Base-by-base conservation (phyloP, 2,888 invertebrate genomes). In the Aproaerema taeniolella region DNA sequence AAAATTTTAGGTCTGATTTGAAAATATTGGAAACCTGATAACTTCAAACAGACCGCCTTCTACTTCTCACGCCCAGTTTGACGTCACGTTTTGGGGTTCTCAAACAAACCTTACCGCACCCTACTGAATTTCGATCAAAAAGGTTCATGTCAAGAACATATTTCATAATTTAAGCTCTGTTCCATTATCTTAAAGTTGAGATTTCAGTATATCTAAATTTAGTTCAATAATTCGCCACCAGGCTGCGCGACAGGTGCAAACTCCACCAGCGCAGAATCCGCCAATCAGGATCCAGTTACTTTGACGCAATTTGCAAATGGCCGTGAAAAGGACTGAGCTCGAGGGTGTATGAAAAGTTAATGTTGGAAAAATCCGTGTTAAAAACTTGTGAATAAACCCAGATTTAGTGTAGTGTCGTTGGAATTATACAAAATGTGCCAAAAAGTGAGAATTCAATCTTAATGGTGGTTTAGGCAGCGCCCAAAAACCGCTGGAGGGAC, bases 271-370 rank as follows among this genome's bases (percentile, higher is more conserved):
- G 76, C 73, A 73, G 65, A 67, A 65, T 60, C 59, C 55, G 68
- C 87, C 87, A 87, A 87, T 87, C 77, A 74, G 62, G 64, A 66
- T 67, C 53, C 61, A 73, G 73, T 67, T 72, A 76, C 72, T 87
- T 87, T 86, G 86, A 85, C 85, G 86, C 86, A 87, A 87, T 87
- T 87, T 87, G 87, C 87, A 87, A 87, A 87, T 87, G 87, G 87
- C 86, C 85, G 87, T 82, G 80, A 80, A 80, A 77, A 82, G 83
- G 80, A 81, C 77, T 55, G 79, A 75, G 71, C 77, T 79, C 74
- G 70, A 82, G 72, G 78, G 77, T 82, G 75, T 81, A 75, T 76
- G 79, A 78, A 74, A 70, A 76, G 74, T 70, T 78, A 77, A 83
- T 81, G 80, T 75, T 85, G 76, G 69, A 71, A 69, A 67, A 74